Conservation (phyloP, 2,888 invertebrate species). For the Aethes cnicana region DNA sequence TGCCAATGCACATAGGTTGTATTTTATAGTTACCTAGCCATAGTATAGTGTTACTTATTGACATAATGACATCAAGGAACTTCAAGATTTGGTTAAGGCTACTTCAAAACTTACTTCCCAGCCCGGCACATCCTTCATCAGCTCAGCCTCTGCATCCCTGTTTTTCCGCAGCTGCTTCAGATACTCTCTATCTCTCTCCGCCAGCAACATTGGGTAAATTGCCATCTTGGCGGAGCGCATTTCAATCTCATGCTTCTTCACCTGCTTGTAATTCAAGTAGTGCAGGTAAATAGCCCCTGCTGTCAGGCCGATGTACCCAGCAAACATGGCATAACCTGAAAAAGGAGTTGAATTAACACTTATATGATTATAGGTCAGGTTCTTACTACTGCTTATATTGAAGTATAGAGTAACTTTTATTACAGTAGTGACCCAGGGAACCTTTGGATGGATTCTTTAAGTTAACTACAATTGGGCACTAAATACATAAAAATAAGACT, state of each 20-base stretch:
- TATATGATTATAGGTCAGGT: too few species aligned
- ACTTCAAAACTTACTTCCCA: conserved; percentile 91
- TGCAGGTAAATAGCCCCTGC: conserved; percentile 82
- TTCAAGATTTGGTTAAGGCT: too few species aligned
- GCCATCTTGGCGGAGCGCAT: conserved; percentile 90
- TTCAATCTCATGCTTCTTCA: conserved; percentile 85
- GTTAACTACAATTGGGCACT: too few species aligned
- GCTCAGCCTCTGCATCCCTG: conserved; percentile 90
- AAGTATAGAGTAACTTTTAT: too few species aligned
- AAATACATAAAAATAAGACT: too few species aligned
- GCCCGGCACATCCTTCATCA: conserved; percentile 94
- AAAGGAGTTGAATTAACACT: not conserved
- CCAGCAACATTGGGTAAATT: conserved; percentile 88
- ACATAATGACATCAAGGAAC: too few species aligned
- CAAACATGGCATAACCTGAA: conserved; percentile 84
- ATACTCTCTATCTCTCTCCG: conserved; percentile 92
- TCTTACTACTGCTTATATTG: too few species aligned
- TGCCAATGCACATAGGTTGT: too few species aligned
- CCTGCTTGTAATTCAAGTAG: conserved; percentile 74
- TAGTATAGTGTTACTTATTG: too few species aligned
- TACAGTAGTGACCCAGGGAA: too few species aligned
- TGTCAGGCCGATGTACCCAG: conserved; percentile 83
- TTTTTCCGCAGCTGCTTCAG: conserved; percentile 90
- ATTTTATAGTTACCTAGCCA: too few species aligned
- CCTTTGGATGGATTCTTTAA: too few species aligned